A percentile compares a stretch with the other conserved stretches of the same genome.
Evolutionary conservation across 2,113 vertebrate genomes (phyloP).

Genomic region (Prochilodus magdalenae): DNA sequence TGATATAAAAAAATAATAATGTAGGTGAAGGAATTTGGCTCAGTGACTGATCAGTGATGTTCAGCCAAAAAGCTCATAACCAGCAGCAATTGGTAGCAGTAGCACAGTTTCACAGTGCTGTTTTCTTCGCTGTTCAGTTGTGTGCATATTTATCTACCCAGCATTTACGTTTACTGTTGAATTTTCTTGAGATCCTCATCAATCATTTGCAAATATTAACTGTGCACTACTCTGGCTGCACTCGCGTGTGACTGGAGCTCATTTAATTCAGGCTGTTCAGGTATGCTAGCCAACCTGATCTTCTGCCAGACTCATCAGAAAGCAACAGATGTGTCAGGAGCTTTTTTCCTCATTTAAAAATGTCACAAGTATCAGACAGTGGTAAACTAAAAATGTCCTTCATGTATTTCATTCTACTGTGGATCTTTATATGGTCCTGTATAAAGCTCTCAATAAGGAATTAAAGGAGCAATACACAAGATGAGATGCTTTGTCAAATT

Average conservation of each 20-base stretch:
- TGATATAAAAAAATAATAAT: too few relatives aligned
- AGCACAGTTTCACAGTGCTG: not conserved
- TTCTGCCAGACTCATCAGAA: constrained; percentile 25
- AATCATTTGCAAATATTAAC: constrained; percentile 6
- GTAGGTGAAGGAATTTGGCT: not conserved
- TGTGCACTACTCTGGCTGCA: not conserved
- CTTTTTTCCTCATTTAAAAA: constrained; percentile 15
- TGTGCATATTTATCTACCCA: constrained; percentile 4
- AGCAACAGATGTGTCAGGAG: constrained; percentile 20
- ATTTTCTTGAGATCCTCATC: not conserved
- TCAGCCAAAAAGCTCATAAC: not conserved
- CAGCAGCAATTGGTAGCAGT: not conserved
- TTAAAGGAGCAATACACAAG: too few relatives aligned
- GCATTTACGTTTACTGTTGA: constrained; percentile 3
- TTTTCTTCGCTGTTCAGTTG: not conserved
- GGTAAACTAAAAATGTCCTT: not conserved
- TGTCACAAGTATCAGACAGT: not conserved
- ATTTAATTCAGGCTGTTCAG: constrained; percentile 15
- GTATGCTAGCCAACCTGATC: constrained; percentile 5
- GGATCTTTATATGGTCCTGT: not conserved
- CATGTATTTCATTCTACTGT: not conserved
- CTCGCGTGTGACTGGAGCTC: constrained; percentile 25
- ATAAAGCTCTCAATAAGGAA: not conserved
- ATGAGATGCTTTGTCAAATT: too few relatives aligned
- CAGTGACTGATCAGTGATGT: not conserved